Evolutionary conservation across 2,888 invertebrate genomes (phyloP).

Genomic region (Acholoe squamosa): DNA sequence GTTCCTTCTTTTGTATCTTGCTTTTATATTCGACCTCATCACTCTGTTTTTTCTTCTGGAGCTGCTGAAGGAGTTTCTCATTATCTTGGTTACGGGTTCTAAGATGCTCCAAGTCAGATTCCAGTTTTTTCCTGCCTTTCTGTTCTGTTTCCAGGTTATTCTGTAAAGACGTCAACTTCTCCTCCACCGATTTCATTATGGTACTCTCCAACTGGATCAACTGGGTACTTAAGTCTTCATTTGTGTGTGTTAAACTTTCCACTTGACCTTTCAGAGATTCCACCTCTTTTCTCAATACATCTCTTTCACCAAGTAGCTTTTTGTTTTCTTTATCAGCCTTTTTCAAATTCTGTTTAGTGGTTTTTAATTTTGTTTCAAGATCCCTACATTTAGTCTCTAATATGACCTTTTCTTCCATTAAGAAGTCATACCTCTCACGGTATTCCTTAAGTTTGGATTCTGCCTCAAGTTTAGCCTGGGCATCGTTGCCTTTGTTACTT

Average conservation of each 20-base stretch:
- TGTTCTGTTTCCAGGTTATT: constrained; percentile 5
- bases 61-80: constrained; percentile 39
- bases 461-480: not conserved
- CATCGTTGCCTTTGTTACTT: not conserved
- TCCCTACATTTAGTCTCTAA: not conserved
- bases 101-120: constrained; percentile 5
- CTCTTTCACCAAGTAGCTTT: constrained; percentile 24
- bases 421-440: not conserved
- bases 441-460: constrained; percentile 21
- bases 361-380: constrained; percentile 44
- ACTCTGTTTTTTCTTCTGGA: constrained; percentile 12
- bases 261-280: constrained; percentile 18
- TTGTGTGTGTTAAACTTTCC: not conserved
- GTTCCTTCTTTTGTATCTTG: constrained; percentile 44
- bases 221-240: not conserved
- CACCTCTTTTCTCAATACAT: not conserved
- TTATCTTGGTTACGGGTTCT: not conserved
- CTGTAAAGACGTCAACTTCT: constrained; percentile 64
- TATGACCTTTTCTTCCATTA: constrained; percentile 56
- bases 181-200: constrained; percentile 70
- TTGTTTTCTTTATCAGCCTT: constrained; percentile 52
- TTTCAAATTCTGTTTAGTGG: constrained; percentile 25
- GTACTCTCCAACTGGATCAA: not conserved
- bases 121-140: constrained; percentile 11
- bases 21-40: not conserved